phyloP scores from a whole-genome alignment of 2,888 invertebrate genomes.

The Oscheius sp. region DNA sequence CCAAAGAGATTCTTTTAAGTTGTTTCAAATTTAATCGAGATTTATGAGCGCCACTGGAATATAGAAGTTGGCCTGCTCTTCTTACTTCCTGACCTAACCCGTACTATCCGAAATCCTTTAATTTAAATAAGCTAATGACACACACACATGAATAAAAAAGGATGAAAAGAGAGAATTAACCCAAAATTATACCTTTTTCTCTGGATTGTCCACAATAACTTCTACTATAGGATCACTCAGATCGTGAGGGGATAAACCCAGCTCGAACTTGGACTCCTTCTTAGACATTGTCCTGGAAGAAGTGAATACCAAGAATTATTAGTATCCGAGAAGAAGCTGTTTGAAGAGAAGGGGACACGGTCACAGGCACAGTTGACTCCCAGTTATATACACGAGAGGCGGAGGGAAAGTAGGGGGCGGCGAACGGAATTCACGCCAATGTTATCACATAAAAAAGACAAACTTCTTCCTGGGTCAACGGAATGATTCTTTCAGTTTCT shows the following conservation, averaged over 20 bases:
- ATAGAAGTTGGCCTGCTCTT: no score
- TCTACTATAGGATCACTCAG: slow-evolving; percentile 14
- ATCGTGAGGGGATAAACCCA: slow-evolving; percentile 21
- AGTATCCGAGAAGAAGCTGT: neutral
- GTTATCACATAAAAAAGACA: neutral
- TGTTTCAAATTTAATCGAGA: no score
- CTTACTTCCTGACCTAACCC: no score
- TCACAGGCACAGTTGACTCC: neutral
- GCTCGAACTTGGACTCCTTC: slow-evolving; percentile 16
- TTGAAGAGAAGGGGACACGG: slow-evolving; percentile 15
- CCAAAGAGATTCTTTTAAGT: neutral
- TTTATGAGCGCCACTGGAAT: no score
- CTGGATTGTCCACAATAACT: slow-evolving; percentile 8
- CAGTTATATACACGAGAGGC: slow-evolving; percentile 21
- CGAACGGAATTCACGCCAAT: slow-evolving; percentile 15
- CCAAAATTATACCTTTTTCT: slow-evolving; percentile 18
- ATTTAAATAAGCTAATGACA: no score
- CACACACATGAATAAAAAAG: no score
- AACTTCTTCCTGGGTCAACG: no score
- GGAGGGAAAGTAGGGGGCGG: slow-evolving; percentile 17
- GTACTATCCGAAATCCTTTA: no score
- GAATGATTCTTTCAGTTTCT: no score
- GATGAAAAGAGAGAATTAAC: neutral
- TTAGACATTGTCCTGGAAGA: slow-evolving; percentile 14
- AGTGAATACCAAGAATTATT: no score